These are phyloP conservation scores for Ceratitis capitata DNA, from an alignment of 1,140 invertebrate species.

Conservation along the genomic window DNA sequence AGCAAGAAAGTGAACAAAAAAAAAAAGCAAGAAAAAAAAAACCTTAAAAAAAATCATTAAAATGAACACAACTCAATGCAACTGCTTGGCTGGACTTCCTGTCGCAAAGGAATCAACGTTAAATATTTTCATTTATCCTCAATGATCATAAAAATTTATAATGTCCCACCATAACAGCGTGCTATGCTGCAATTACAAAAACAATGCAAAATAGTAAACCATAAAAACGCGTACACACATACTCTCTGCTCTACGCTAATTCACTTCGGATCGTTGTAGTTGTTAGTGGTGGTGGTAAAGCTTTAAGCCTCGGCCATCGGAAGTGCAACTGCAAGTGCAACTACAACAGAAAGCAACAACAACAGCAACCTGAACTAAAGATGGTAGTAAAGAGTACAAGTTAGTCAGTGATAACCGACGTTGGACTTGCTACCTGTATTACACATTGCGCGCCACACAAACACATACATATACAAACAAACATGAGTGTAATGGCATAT, in stretches of 20 bases:
- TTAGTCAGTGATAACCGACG: slow-evolving; percentile 13
- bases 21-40: neutral
- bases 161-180: slow-evolving; percentile 16
- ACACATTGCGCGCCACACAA: neutral
- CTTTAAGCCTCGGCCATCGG: neutral
- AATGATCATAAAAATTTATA: slow-evolving; percentile 34
- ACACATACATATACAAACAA: neutral
- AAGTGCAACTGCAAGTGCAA: neutral
- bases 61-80: neutral
- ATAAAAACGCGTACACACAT: neutral
- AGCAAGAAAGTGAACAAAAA: no score
- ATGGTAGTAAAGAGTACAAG: neutral
- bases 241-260: neutral
- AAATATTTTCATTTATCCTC: slow-evolving; percentile 36
- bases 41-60: neutral
- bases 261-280: neutral
- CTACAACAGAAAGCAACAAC: neutral
- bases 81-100: slow-evolving; percentile 30
- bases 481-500: no score
- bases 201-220: neutral
- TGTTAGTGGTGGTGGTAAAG: neutral
- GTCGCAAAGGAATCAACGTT: slow-evolving; percentile 29
- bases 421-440: slow-evolving; percentile 20
- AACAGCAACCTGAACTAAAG: neutral
- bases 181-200: neutral